A percentile compares a stretch with the other conserved stretches of the same genome.
These are phyloP conservation scores for Trichogramma evanescens DNA, from an alignment of 2,888 invertebrate species.

Conservation along the genomic window DNA sequence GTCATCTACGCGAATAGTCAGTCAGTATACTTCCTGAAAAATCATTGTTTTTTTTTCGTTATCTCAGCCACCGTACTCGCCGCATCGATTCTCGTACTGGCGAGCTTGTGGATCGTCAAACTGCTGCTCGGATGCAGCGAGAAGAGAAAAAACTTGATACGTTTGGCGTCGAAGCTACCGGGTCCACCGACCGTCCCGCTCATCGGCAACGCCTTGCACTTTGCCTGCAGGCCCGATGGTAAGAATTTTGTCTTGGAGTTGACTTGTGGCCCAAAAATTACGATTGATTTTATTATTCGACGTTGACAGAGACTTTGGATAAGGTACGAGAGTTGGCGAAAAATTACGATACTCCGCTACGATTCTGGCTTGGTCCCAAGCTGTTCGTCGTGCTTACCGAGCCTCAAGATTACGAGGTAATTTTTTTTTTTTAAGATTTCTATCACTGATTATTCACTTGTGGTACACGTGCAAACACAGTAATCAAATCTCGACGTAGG, in stretches of 20 bases:
- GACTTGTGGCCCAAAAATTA: too few species aligned
- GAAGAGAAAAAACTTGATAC: conserved; percentile 15
- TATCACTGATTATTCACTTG: background rate
- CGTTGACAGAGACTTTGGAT: conserved; percentile 22
- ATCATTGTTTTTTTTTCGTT: background rate
- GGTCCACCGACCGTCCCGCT: conserved; percentile 27
- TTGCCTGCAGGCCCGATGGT: conserved; percentile 26
- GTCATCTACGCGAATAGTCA: too few species aligned
- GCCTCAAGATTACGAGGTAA: conserved; percentile 27
- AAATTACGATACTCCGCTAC: conserved; percentile 23
- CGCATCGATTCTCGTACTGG: background rate
- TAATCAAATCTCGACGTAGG: conserved; percentile 9
- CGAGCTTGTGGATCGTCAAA: conserved; percentile 11
- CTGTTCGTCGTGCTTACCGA: conserved; percentile 25
- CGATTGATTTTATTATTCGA: background rate
- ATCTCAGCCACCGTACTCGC: conserved; percentile 8
- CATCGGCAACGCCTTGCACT: conserved; percentile 27
- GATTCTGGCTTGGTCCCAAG: conserved; percentile 29
- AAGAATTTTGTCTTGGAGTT: background rate
- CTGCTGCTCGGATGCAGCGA: conserved; percentile 18
- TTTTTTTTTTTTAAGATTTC: background rate
- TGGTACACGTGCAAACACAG: background rate
- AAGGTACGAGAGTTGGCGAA: conserved; percentile 16
- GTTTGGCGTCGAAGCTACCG: conserved; percentile 23
- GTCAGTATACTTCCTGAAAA: too few species aligned